phyloP scores from a whole-genome alignment of 2,113 vertebrate genomes.

The Carettochelys insculpta region DNA sequence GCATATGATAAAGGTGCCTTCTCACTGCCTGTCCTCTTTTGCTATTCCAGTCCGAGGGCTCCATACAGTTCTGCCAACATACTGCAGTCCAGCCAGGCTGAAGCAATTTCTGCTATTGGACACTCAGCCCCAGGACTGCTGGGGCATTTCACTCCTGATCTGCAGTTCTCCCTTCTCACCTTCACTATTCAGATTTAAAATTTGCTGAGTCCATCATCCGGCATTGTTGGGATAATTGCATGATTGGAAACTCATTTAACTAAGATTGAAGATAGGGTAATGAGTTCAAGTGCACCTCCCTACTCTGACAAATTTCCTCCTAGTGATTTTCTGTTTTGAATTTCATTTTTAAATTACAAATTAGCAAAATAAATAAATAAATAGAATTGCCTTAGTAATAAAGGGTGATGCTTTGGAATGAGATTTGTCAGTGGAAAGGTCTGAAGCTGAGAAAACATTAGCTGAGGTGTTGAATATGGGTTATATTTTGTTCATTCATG shows the following conservation, averaged over 20 bases:
- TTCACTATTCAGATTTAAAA: rapidly evolving
- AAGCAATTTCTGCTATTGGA: neutral
- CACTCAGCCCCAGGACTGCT: neutral
- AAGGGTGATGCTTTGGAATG: neutral
- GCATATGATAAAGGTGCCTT: rapidly evolving
- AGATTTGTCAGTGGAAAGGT: neutral
- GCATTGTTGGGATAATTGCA: neutral
- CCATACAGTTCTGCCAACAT: rapidly evolving
- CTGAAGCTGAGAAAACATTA: neutral
- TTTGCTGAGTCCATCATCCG: rapidly evolving
- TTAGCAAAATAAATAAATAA: slow-evolving; percentile 3
- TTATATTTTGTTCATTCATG: neutral
- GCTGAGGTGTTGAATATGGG: neutral
- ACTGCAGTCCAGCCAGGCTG: neutral
- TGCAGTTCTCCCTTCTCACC: neutral
- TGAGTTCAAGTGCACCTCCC: neutral
- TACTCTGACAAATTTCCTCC: slow-evolving; percentile 1
- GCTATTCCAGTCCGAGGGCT: neutral
- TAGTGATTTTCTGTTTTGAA: neutral
- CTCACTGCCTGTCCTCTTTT: neutral
- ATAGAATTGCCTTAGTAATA: neutral
- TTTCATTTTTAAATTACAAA: slow-evolving; percentile 51
- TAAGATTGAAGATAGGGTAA: neutral
- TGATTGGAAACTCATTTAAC: neutral
- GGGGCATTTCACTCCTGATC: rapidly evolving